Percentiles rank a stretch among this genome's conserved stretches.
phyloP scores from a whole-genome alignment of 2,113 vertebrate genomes.

The Trachemys scripta region DNA sequence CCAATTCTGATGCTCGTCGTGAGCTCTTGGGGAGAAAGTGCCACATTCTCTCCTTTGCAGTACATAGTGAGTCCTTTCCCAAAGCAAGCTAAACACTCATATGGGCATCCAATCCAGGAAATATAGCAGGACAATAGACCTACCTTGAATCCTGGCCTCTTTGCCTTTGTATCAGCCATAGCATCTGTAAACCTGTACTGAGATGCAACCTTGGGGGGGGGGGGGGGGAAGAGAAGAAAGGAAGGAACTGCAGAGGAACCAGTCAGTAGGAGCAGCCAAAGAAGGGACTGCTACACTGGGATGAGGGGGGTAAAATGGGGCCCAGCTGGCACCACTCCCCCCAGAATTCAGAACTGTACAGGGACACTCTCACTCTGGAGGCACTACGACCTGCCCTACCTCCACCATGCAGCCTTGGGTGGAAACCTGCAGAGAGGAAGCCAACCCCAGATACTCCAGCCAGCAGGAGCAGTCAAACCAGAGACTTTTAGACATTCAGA shows the following conservation, averaged over 20 bases:
- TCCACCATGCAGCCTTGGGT: no score
- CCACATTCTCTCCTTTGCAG: not conserved
- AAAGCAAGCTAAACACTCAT: not conserved
- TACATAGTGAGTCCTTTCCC: not conserved
- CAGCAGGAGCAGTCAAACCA: not conserved
- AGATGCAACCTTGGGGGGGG: not conserved
- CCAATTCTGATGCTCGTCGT: not conserved
- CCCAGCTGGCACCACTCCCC: no score
- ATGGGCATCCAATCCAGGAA: not conserved
- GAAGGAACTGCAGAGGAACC: not conserved
- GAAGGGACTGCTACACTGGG: not conserved
- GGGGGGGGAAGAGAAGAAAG: rapidly evolving
- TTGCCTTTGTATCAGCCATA: conserved; percentile 12
- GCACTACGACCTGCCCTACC: no score
- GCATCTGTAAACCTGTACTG: conserved; percentile 39
- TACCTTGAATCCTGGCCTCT: conserved; percentile 33
- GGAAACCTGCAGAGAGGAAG: no score
- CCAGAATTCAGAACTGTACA: no score
- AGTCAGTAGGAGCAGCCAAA: not conserved
- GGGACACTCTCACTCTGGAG: no score
- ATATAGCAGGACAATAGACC: conserved; percentile 9
- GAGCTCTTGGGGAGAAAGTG: not conserved
- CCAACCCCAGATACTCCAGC: not conserved
- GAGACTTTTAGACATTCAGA: not conserved
- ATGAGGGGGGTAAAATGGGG: no score